Percentiles rank a stretch among this genome's conserved stretches.
phyloP scores from a whole-genome alignment of 1,140 invertebrate species.

The Melanaphis sacchari region DNA sequence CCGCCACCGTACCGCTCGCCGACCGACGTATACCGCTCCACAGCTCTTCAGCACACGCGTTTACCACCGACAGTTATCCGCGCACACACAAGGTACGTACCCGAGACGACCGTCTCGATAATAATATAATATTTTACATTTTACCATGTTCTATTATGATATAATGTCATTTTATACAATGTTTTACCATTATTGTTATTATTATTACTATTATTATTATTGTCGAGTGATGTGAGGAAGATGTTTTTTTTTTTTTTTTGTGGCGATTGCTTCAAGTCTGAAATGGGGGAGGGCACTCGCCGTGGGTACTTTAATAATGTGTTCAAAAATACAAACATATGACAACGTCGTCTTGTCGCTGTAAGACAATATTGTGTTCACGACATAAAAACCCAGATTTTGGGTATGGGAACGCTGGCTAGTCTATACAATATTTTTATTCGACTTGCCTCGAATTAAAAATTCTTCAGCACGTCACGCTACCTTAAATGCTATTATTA shows the following conservation, averaged over 20 bases:
- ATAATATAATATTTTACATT: too few species aligned
- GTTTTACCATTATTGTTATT: too few species aligned
- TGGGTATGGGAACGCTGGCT: too few species aligned
- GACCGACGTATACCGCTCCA: slow-evolving; percentile 1
- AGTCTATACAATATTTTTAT: not conserved
- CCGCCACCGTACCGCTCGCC: not conserved
- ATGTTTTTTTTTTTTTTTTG: too few species aligned
- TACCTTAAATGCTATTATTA: not conserved
- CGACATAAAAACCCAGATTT: not conserved
- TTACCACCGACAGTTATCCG: not conserved
- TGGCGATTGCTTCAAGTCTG: too few species aligned
- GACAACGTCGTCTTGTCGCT: not conserved
- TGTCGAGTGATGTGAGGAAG: not conserved
- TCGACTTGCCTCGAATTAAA: not conserved
- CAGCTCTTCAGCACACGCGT: not conserved
- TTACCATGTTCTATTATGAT: not conserved
- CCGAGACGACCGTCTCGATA: too few species aligned
- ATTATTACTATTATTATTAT: too few species aligned
- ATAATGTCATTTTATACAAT: too few species aligned
- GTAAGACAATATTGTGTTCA: too few species aligned
- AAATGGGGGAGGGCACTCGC: too few species aligned
- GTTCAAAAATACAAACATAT: not conserved
- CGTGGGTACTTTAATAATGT: not conserved
- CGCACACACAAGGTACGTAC: slow-evolving; percentile 3
- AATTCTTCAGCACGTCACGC: not conserved